These are phyloP conservation scores for Dryobota labecula DNA, from an alignment of 2,888 invertebrate genomes.

Conservation along the genomic window DNA sequence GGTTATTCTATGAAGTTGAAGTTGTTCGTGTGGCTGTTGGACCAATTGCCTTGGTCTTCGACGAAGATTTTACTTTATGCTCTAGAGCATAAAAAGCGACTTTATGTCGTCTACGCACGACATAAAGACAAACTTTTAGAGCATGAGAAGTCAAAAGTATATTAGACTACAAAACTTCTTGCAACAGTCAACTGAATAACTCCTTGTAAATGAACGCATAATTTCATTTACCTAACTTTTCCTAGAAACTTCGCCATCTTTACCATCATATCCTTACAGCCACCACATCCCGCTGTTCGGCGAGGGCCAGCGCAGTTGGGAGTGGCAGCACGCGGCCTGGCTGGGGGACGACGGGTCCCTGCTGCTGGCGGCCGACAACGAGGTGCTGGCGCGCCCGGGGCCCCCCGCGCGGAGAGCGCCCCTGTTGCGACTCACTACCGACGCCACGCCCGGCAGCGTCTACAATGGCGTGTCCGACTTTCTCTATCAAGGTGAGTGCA, in stretches of 20 bases:
- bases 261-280: conserved; percentile 81
- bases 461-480: conserved; percentile 99
- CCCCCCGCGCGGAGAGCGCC: conserved; percentile 92
- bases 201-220: neutral
- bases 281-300: conserved; percentile 96
- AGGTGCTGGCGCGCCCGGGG: conserved; percentile 95
- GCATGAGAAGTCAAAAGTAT: no score
- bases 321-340: conserved; percentile 96
- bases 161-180: neutral
- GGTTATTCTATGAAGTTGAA: no score
- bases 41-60: no score
- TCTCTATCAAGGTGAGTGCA: conserved; percentile 96
- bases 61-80: no score
- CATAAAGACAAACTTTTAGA: no score
- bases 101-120: no score
- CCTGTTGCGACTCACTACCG: conserved; percentile 93
- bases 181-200: neutral
- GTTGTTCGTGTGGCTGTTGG: no score
- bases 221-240: neutral
- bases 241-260: neutral
- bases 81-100: no score
- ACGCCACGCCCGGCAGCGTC: conserved; percentile 94
- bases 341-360: conserved; percentile 94
- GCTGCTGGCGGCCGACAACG: conserved; percentile 96
- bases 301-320: conserved; percentile 92